Evolutionary conservation across 2,797 vertebrate species (phyloP).

Genomic region (Scleropages formosus): DNA sequence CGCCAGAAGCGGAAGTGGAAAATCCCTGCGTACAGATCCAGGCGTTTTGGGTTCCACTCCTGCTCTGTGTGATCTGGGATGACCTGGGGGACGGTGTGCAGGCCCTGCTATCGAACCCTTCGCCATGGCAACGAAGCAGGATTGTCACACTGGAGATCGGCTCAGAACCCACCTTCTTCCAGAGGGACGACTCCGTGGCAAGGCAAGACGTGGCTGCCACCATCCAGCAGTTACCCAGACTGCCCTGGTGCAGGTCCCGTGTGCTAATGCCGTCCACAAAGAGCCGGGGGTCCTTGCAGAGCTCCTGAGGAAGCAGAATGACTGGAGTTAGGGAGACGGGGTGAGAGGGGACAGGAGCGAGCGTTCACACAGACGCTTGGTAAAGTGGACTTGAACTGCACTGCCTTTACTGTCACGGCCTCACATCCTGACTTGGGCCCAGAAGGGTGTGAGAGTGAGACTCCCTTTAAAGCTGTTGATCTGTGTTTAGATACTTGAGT

Average conservation of each 20-base stretch:
- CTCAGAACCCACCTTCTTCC: constrained; percentile 62
- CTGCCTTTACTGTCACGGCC: too few relatives aligned
- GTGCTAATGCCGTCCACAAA: constrained; percentile 82
- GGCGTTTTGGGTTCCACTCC: constrained; percentile 74
- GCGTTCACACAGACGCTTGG: background rate
- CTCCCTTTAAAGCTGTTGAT: constrained; percentile 49
- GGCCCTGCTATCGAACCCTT: background rate
- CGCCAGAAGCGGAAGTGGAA: constrained; percentile 83
- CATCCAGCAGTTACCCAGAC: constrained; percentile 85
- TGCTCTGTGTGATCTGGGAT: constrained; percentile 74
- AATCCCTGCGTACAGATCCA: constrained; percentile 68
- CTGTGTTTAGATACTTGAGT: constrained; percentile 46
- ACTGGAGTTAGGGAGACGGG: background rate
- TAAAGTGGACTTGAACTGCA: too few relatives aligned
- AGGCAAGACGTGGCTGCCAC: constrained; percentile 79
- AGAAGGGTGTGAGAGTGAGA: constrained; percentile 40
- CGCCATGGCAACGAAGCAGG: background rate
- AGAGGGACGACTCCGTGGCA: constrained; percentile 72
- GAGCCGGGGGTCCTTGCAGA: constrained; percentile 75
- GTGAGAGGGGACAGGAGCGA: background rate
- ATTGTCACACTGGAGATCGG: too few relatives aligned
- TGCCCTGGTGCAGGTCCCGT: constrained; percentile 79
- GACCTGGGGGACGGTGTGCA: constrained; percentile 58
- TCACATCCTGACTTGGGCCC: too few relatives aligned
- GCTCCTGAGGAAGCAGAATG: constrained; percentile 59